phyloP scores from a whole-genome alignment of 2,797 vertebrate species.

The Smutsia temminckii region DNA sequence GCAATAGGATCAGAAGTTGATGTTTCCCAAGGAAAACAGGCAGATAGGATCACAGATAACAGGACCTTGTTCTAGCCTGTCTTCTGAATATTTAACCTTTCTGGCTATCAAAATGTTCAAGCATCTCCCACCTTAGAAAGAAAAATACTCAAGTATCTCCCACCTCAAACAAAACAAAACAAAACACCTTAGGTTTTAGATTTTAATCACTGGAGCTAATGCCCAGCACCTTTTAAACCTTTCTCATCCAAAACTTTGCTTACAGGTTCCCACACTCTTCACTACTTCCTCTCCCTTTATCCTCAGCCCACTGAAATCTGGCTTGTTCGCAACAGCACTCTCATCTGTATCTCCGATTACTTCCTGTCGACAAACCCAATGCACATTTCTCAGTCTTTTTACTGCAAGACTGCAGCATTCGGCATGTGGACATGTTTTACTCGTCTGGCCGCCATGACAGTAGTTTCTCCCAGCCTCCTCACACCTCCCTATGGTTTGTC shows the following conservation, averaged over 20 bases:
- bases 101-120: neutral
- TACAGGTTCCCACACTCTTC: fast-evolving
- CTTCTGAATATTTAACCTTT: neutral
- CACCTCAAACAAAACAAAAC: neutral
- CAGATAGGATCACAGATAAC: neutral
- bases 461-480: neutral
- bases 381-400: neutral
- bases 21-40: neutral
- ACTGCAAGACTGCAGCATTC: neutral
- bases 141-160: neutral
- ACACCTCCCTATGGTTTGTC: neutral
- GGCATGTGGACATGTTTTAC: neutral
- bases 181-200: neutral
- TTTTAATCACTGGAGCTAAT: neutral
- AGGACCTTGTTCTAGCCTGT: neutral
- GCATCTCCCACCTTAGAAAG: neutral
- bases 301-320: neutral
- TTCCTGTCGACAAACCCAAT: neutral
- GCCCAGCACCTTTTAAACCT: neutral
- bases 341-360: neutral
- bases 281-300: neutral
- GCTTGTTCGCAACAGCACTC: neutral
- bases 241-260: neutral
- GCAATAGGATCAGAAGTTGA: neutral
- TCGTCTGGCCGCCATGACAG: neutral